Percentiles rank a stretch among this genome's conserved stretches.
These are phyloP conservation scores for Capromys pilorides DNA, from an alignment of 2,797 vertebrate species.

Conservation along the genomic window DNA sequence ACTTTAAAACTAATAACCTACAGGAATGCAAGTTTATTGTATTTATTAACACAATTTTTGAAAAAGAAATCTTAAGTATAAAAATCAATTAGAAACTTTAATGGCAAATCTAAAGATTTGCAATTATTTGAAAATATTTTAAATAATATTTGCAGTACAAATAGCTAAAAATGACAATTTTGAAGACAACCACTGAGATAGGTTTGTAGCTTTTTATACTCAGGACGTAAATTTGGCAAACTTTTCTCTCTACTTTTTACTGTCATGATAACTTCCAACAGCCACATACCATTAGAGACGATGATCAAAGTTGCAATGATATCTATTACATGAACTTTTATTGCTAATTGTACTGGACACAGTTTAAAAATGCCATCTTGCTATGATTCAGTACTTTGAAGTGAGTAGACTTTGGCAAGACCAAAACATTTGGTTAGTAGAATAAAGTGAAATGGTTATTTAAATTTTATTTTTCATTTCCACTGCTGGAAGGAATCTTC, in stretches of 20 bases:
- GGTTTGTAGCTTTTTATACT: neutral
- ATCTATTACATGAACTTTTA: conserved; percentile 1
- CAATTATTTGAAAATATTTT: neutral
- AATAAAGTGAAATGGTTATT: neutral
- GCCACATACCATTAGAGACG: neutral
- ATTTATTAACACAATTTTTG: neutral
- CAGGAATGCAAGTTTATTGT: conserved; percentile 4
- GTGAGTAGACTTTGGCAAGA: conserved; percentile 10
- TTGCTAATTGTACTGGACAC: conserved; percentile 50
- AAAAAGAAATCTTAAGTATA: conserved; percentile 41
- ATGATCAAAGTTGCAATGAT: conserved; percentile 8
- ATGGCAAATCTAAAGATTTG: neutral
- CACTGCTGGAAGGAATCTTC: neutral
- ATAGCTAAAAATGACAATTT: conserved; percentile 17
- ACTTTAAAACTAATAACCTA: conserved; percentile 24
- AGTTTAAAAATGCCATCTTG: conserved; percentile 28
- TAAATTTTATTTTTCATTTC: conserved; percentile 47
- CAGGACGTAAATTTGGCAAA: conserved; percentile 27
- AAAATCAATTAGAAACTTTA: conserved; percentile 40
- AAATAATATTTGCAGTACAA: conserved; percentile 41
- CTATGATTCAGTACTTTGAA: neutral
- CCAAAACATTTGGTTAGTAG: neutral
- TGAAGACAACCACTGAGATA: conserved; percentile 3
- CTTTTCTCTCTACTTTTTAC: conserved; percentile 41
- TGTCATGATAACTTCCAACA: conserved; percentile 13